Evolutionary conservation across 2,797 vertebrate genomes (phyloP), one percentile per base, ranked within the genome.

Genomic region (Sebastes goodei): DNA sequence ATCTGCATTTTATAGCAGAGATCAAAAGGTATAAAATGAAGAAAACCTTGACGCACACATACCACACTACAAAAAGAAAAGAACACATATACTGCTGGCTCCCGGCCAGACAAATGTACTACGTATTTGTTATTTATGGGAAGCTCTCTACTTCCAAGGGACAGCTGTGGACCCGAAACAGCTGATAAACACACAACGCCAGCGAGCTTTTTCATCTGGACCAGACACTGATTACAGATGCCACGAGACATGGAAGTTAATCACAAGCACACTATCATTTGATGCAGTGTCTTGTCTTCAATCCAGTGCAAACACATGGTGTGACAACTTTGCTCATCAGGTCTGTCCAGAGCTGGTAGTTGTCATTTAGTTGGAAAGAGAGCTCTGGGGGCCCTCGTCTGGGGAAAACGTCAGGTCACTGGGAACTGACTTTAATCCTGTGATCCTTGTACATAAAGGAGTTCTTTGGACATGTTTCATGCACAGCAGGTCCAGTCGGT

Each of bases 211-310:
- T 95, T 95, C 94, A 96, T 95, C 94, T 94, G 90, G 80, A 78
- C 92, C 94, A 96, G 95, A 95, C 94, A 46, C 92, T 96, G 95
- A 96, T 96, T 96, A 96, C 95, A 96, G 95, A 96, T 95, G 95
- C 92, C 92, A 94, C 74, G 80, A 93, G 94, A 94, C 94, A 86
- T 82, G 81, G 86, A 92, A 93, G 92, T 92, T 95, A 94, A 95
- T 95, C 94, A 92, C 93, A 94, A 92, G 93, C 93, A 95, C 71
- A 67, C 95, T 88, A 96, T 93, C 92, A 93, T 95, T 93, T 95
- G 91, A 96, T 95, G 95, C 90, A 88, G 94, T 92, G 88, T 61
- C 92, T 92, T 71, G 84, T 92, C 92, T 91, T 91, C 89, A 78
- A 87, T 86, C 84, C 78, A 72, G 84, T n/a, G 77, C 89, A 89